Conservation (phyloP, 2,113 vertebrate species). For the Tragulus kanchil region DNA sequence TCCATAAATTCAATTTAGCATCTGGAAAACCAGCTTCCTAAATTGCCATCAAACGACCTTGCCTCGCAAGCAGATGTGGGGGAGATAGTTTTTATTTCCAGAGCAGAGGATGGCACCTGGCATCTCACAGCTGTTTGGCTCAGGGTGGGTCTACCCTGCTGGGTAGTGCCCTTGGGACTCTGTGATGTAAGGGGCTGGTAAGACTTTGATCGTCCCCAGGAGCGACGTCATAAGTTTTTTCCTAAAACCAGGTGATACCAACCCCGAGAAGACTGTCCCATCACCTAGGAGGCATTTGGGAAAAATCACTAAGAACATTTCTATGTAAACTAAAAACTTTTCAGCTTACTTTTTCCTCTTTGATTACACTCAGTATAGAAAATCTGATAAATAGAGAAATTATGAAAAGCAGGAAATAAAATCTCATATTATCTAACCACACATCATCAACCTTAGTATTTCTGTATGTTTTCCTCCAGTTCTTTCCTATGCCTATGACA, state of each 20-base stretch:
- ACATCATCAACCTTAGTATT: constrained; percentile 16
- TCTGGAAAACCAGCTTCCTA: constrained; percentile 55
- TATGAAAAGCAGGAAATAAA: constrained; percentile 52
- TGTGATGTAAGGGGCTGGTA: neutral
- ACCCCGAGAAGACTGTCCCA: neutral
- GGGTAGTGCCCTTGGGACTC: neutral
- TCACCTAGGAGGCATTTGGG: constrained; percentile 12
- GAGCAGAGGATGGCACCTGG: neutral
- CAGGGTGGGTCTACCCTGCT: neutral
- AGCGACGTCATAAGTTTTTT: neutral
- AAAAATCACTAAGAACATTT: constrained; percentile 35
- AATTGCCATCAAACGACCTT: neutral
- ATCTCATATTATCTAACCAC: neutral
- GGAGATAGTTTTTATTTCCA: neutral
- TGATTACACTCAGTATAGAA: neutral
- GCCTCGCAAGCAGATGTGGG: neutral
- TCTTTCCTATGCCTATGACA: constrained; percentile 15
- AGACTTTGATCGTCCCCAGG: neutral
- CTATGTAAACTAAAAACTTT: constrained; percentile 20
- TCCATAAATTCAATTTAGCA: constrained; percentile 53
- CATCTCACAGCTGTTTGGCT: neutral
- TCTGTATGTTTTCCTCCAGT: neutral
- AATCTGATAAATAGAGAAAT: constrained; percentile 1
- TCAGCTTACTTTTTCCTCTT: neutral
- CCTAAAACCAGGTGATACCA: constrained; percentile 9